These are phyloP conservation scores for Synanthedon andrenaeformis DNA, from an alignment of 2,888 invertebrate species.

Conservation along the genomic window DNA sequence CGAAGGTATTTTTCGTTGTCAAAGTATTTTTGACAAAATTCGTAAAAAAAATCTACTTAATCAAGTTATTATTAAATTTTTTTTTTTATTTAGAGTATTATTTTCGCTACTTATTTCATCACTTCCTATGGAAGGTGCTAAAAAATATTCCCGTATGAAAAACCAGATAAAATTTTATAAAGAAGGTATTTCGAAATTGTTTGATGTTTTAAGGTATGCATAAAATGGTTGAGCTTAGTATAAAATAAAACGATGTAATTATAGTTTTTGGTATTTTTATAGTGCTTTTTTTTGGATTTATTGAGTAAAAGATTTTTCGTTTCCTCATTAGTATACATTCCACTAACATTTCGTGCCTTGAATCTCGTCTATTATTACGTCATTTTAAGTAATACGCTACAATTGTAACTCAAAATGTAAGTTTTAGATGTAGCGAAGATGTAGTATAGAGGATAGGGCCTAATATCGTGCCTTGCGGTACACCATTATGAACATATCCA, in stretches of 20 bases:
- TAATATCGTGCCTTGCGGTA: slow-evolving; percentile 33
- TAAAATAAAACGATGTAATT: not conserved
- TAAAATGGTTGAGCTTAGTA: not conserved
- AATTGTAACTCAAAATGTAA: too few relatives aligned
- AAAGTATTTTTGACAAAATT: too few relatives aligned
- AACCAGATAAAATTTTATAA: not conserved
- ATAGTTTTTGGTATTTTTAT: too few relatives aligned
- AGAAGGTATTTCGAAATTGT: slow-evolving; percentile 3
- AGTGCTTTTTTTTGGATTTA: too few relatives aligned
- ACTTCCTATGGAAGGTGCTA: slow-evolving; percentile 50
- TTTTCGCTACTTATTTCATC: slow-evolving; percentile 8
- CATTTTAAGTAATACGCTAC: not conserved
- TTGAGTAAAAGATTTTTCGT: too few relatives aligned
- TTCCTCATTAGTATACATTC: slow-evolving; percentile 9
- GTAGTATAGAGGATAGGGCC: slow-evolving; percentile 14
- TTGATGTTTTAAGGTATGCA: not conserved
- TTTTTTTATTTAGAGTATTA: not conserved
- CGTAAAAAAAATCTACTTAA: not conserved
- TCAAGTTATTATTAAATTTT: too few relatives aligned
- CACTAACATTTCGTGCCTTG: slow-evolving; percentile 18
- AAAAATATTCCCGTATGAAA: slow-evolving; percentile 2
- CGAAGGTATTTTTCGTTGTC: too few relatives aligned
- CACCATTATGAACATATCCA: slow-evolving; percentile 8
- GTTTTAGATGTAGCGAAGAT: not conserved
- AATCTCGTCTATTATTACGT: slow-evolving; percentile 12